A percentile compares a stretch with the other conserved stretches of the same genome.
phyloP scores from a whole-genome alignment of 2,888 invertebrate genomes.

The Lagria hirta region DNA sequence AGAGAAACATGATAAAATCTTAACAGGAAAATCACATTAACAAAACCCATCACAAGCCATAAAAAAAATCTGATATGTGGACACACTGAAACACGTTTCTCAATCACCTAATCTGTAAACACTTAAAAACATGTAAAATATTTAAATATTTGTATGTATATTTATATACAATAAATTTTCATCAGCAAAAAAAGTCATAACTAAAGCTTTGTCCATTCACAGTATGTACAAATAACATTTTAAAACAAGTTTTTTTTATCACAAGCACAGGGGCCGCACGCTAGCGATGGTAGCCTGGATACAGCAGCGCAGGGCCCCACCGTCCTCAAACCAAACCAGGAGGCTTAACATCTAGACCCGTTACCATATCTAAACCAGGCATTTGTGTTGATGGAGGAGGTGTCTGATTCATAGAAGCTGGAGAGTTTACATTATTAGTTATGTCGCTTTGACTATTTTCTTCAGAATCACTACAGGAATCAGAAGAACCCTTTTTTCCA shows the following conservation, averaged over 20 bases:
- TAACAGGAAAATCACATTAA: too few species aligned
- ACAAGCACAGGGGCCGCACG: slow-evolving; percentile 45
- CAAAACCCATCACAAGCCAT: slow-evolving; percentile 28
- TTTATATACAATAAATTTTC: slow-evolving; percentile 45
- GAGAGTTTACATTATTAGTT: slow-evolving; percentile 55
- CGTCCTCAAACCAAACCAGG: slow-evolving; percentile 76
- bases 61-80: slow-evolving; percentile 39
- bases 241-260: slow-evolving; percentile 38
- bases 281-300: slow-evolving; percentile 51
- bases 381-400: slow-evolving; percentile 51
- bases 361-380: slow-evolving; percentile 62
- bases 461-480: slow-evolving; percentile 87
- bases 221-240: slow-evolving; percentile 43
- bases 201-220: slow-evolving; percentile 46
- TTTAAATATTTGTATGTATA: slow-evolving; percentile 50
- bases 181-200: slow-evolving; percentile 34
- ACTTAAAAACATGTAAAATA: slow-evolving; percentile 41
- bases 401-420: slow-evolving; percentile 56
- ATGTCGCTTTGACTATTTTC: slow-evolving; percentile 73
- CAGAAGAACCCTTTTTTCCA: slow-evolving; percentile 76
- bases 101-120: slow-evolving; percentile 45
- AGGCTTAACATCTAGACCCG: slow-evolving; percentile 73
- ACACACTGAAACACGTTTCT: slow-evolving; percentile 47
- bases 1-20: slow-evolving; percentile 45
- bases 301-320: slow-evolving; percentile 65